Base-by-base conservation (phyloP, 2,113 vertebrate species). In the Oncorhynchus masou region DNA sequence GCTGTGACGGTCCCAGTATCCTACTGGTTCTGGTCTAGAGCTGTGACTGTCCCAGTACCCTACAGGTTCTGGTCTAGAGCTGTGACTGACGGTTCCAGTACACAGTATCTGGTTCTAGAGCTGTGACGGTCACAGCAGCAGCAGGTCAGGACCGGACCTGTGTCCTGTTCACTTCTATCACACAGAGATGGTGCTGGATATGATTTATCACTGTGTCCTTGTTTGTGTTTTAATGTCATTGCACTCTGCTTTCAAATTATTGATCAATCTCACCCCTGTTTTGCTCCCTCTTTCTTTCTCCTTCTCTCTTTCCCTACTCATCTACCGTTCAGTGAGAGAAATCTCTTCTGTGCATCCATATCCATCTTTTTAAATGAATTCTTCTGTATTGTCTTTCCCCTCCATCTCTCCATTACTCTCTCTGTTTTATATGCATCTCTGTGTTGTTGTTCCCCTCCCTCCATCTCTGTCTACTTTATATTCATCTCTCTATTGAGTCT, bases 211-310 rank as follows among this genome's bases (percentile, higher is more conserved):
- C 27, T 0, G 77, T 84, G 83, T 86, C 87, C 88, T 86, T 89
- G 87, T 83, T 76, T 57, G 83, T 87, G 84, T 81, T 83, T 87
- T 88, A 88, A 89, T 87, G 86, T 88, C 81, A 88, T 79, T 91
- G 86, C 80, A 88, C 84, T 80, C 74, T 68, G 79, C 72, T 3
- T 75, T 62, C 65, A 68, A 72, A 59, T 87, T 87, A 91, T 88
- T 88, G 90, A 91, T 89, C 85, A 79, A 80, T 84, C 71, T 69
- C 68, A 8, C 79, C 75, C 79, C 29, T 59, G 78, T 22, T 12
- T 31, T 45, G 6, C 74, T 68, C 13, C 29, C 11, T 45, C 54
- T 45, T 2, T 87, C 77, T 79, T 74, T 76, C 78, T 19, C 13
- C 29, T 16, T 45, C 54, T 45, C 39, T 87, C 77, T 79, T 74